These are phyloP conservation scores for Taxidea taxus DNA, from an alignment of 2,113 vertebrate genomes.

Conservation along the genomic window DNA sequence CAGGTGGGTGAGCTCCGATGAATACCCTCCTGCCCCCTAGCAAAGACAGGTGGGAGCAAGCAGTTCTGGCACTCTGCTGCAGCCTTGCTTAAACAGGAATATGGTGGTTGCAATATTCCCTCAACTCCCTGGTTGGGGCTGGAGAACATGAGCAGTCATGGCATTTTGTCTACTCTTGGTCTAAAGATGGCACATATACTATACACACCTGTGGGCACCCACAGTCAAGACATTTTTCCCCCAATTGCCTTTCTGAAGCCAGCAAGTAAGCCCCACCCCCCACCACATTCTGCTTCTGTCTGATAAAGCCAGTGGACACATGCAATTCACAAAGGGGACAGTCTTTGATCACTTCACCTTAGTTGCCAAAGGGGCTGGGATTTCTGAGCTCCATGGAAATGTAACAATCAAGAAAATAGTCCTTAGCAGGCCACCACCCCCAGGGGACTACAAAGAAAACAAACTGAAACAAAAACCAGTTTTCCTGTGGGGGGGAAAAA, in stretches of 20 bases:
- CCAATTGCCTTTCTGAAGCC: neutral
- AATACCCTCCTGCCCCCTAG: neutral
- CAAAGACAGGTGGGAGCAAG: neutral
- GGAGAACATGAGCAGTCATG: neutral
- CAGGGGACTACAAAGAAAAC: neutral
- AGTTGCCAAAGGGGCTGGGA: neutral
- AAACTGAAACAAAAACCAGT: neutral
- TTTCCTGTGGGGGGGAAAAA: no score
- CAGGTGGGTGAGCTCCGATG: neutral
- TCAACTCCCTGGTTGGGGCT: neutral
- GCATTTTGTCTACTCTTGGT: neutral
- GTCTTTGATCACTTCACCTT: neutral
- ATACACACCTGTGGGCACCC: neutral
- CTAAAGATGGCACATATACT: neutral
- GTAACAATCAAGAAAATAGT: neutral
- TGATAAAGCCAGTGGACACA: no score
- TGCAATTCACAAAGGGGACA: neutral
- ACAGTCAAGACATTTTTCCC: neutral
- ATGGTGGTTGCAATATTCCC: neutral
- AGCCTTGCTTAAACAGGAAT: neutral
- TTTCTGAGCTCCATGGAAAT: neutral
- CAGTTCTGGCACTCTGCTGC: neutral
- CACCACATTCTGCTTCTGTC: neutral
- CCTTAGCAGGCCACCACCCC: neutral
- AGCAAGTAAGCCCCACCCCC: no score